A percentile compares a stretch with the other conserved stretches of the same genome.
phyloP scores from a whole-genome alignment of 2,888 invertebrate species.

The Tricholauxania praeusta region DNA sequence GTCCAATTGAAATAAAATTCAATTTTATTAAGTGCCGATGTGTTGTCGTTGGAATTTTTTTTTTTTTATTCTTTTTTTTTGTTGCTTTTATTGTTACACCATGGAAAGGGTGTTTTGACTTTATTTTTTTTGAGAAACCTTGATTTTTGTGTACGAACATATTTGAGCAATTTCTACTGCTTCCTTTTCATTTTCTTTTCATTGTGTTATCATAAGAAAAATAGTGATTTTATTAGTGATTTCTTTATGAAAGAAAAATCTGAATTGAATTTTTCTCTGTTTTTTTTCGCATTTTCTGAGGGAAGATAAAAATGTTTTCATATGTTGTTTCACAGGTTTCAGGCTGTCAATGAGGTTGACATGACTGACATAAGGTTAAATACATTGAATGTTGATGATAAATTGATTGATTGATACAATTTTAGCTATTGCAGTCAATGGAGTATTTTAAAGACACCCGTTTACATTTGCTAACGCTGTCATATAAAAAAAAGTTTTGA shows the following conservation, averaged over 20 bases:
- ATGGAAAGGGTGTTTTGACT: background rate
- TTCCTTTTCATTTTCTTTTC: background rate
- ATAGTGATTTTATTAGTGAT: constrained; percentile 27
- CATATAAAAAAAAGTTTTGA: too few species aligned
- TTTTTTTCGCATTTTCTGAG: background rate
- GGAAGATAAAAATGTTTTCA: constrained; percentile 1
- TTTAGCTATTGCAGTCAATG: background rate
- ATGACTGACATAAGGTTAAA: constrained; percentile 27
- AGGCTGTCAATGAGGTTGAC: constrained; percentile 12
- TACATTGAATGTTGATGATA: constrained; percentile 15
- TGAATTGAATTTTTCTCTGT: background rate
- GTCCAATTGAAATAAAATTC: constrained; percentile 61
- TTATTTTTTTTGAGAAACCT: background rate
- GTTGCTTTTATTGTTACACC: background rate
- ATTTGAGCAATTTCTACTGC: background rate
- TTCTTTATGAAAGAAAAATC: background rate
- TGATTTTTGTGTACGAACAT: too few species aligned
- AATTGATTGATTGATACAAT: constrained; percentile 21
- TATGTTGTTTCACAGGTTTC: background rate
- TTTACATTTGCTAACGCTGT: too few species aligned
- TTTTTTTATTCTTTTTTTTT: too few species aligned
- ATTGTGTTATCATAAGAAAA: constrained; percentile 29
- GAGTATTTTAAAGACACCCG: too few species aligned
- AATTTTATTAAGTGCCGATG: constrained; percentile 65
- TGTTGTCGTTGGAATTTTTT: constrained; percentile 38